These are phyloP conservation scores for Linnaemya tessellans DNA, from an alignment of 2,888 invertebrate species.

Conservation along the genomic window DNA sequence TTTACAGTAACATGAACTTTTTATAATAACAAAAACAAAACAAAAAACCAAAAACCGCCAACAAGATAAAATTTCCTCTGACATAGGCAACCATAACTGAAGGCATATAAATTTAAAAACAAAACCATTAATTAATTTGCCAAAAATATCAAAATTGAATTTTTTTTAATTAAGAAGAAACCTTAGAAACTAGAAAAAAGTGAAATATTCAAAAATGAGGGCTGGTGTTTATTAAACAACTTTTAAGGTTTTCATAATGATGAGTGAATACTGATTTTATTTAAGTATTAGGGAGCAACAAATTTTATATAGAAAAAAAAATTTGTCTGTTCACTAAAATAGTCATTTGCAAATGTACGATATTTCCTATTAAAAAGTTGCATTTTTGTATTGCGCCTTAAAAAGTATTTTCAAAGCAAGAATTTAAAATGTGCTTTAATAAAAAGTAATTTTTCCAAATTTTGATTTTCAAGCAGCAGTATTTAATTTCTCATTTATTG, in stretches of 20 bases:
- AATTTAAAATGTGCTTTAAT: too few relatives aligned
- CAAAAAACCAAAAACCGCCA: background rate
- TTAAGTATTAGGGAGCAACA: background rate
- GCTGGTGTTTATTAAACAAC: background rate
- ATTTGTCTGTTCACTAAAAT: too few relatives aligned
- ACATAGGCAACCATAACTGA: background rate
- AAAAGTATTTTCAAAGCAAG: too few relatives aligned
- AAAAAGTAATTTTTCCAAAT: too few relatives aligned
- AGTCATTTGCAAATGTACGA: too few relatives aligned
- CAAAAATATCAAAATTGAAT: background rate
- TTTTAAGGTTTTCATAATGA: conserved; percentile 3
- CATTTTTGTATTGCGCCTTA: too few relatives aligned
- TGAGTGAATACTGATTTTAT: conserved; percentile 40
- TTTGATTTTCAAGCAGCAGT: too few relatives aligned
- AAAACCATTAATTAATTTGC: conserved; percentile 62
- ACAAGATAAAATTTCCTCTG: conserved; percentile 9
- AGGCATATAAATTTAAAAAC: conserved; percentile 38
- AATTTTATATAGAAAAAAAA: too few relatives aligned
- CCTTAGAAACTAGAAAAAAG: conserved; percentile 26
- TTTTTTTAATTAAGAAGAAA: conserved; percentile 16
- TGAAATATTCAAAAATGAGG: background rate
- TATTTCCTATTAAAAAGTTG: too few relatives aligned
- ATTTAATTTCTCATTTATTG: too few relatives aligned
- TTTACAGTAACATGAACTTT: conserved; percentile 23
- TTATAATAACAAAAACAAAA: conserved; percentile 12